A percentile compares a stretch with the other conserved stretches of the same genome.
These are phyloP conservation scores for Caenorhabditis sp. DNA, from an alignment of 2,888 invertebrate species.

Conservation along the genomic window DNA sequence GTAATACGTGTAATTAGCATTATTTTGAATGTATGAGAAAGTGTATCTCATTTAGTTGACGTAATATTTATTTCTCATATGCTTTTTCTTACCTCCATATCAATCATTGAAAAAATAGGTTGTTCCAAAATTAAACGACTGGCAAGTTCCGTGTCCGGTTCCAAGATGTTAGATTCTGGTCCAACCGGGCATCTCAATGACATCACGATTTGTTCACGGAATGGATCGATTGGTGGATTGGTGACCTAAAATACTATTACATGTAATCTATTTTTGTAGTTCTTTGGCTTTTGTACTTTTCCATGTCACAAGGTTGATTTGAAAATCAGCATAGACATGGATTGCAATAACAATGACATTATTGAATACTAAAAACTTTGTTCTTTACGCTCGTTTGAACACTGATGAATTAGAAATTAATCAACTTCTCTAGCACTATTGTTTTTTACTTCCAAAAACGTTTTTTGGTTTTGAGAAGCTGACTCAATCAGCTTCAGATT, in stretches of 20 bases:
- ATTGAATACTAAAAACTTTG: too few relatives aligned
- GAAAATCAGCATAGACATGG: too few relatives aligned
- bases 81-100: slow-evolving; percentile 79
- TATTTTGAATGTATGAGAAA: too few relatives aligned
- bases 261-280: not conserved
- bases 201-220: slow-evolving; percentile 98
- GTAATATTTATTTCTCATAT: not conserved
- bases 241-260: slow-evolving; percentile 75
- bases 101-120: slow-evolving; percentile 90
- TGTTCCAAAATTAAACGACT: slow-evolving; percentile 90
- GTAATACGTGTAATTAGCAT: slow-evolving; percentile 7
- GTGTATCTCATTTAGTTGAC: too few relatives aligned
- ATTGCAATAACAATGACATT: too few relatives aligned
- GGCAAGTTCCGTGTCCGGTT: slow-evolving; percentile 83
- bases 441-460: too few relatives aligned
- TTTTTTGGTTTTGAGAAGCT: too few relatives aligned
- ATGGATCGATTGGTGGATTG: slow-evolving; percentile 99
- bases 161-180: slow-evolving; percentile 85
- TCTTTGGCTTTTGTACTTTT: not conserved
- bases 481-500: too few relatives aligned
- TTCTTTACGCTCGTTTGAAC: too few relatives aligned
- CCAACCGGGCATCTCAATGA: slow-evolving; percentile 95
- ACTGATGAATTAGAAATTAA: too few relatives aligned
- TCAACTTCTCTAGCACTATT: too few relatives aligned
- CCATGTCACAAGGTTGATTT: not conserved